Evolutionary conservation across 2,113 vertebrate species (phyloP).

Genomic region (Hiodon tergisus): DNA sequence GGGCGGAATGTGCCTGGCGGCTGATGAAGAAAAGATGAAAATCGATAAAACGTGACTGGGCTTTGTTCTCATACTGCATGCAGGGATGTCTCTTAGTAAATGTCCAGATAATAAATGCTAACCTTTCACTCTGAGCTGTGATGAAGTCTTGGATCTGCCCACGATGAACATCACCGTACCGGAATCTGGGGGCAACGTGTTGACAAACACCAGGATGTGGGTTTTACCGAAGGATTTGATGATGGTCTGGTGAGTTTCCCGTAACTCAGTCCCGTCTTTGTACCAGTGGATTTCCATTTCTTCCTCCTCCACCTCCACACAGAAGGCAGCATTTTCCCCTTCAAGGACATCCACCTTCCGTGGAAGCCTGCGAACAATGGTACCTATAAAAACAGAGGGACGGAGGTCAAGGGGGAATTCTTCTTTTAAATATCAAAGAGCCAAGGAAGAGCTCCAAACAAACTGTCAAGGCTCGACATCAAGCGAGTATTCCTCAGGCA

Average conservation of each 20-base stretch:
- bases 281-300: conserved; percentile 82
- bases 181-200: conserved; percentile 80
- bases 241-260: conserved; percentile 70
- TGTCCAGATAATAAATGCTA: conserved; percentile 19
- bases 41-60: neutral
- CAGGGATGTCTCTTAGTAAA: neutral
- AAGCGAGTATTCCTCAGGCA: neutral
- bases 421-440: neutral
- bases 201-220: conserved; percentile 89
- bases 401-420: too few species aligned
- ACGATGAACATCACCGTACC: conserved; percentile 81
- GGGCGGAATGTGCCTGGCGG: conserved; percentile 75
- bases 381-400: conserved; percentile 46
- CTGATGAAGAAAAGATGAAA: conserved; percentile 51
- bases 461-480: neutral
- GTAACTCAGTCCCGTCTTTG: conserved; percentile 75
- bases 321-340: conserved; percentile 91
- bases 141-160: conserved; percentile 81
- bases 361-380: conserved; percentile 75
- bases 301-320: conserved; percentile 80
- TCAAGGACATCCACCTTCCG: conserved; percentile 91
- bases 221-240: conserved; percentile 87
- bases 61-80: neutral
- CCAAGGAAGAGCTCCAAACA: neutral
- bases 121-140: conserved; percentile 93